These are phyloP conservation scores for Passerina amoena DNA, from an alignment of 2,113 vertebrate genomes.

Conservation along the genomic window DNA sequence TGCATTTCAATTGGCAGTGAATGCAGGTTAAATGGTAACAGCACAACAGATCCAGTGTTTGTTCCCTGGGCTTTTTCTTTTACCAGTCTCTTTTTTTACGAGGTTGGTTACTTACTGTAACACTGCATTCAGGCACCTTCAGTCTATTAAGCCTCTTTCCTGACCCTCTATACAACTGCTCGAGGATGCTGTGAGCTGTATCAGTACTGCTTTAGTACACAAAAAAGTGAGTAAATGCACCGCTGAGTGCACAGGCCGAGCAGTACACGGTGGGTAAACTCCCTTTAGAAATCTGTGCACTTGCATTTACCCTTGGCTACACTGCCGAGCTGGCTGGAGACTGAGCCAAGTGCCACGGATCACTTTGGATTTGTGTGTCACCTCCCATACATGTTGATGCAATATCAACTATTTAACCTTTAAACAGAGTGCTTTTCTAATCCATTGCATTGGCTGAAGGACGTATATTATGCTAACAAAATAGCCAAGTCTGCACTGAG, in stretches of 20 bases:
- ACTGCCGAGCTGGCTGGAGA: background rate
- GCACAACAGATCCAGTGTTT: constrained; percentile 68
- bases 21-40: constrained; percentile 67
- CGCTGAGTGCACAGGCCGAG: constrained; percentile 17
- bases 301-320: background rate
- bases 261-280: constrained; percentile 17
- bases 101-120: constrained; percentile 25
- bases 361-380: background rate
- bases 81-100: constrained; percentile 43
- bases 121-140: constrained; percentile 42
- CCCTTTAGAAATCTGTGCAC: background rate
- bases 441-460: background rate
- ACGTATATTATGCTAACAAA: background rate
- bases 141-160: constrained; percentile 43
- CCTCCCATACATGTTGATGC: background rate
- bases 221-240: constrained; percentile 52
- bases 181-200: constrained; percentile 48
- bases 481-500: background rate
- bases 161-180: constrained; percentile 29
- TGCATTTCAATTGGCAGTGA: constrained; percentile 70
- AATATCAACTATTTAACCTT: constrained; percentile 7
- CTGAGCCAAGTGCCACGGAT: background rate
- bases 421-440: background rate
- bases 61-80: constrained; percentile 62
- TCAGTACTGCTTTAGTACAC: background rate